A percentile compares a stretch with the other conserved stretches of the same genome.
phyloP scores from a whole-genome alignment of 2,797 vertebrate species.

The Dermochelys coriacea region DNA sequence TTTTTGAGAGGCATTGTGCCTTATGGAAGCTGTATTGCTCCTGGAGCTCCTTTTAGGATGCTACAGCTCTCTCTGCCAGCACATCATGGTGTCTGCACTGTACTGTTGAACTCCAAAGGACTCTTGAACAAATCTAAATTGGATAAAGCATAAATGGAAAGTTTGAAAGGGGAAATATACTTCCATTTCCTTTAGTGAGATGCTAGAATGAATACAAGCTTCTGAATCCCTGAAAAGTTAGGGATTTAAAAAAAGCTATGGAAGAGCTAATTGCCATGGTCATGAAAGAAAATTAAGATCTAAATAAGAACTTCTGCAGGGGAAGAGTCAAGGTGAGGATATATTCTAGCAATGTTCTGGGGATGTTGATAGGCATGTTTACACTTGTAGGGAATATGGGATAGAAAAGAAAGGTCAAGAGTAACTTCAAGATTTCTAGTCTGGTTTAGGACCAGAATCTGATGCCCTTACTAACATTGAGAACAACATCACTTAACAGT shows the following conservation, averaged over 20 bases:
- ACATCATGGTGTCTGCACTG: constrained; percentile 49
- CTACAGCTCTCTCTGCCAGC: neutral
- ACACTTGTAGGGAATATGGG: accelerated
- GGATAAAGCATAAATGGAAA: constrained; percentile 74
- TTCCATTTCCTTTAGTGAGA: constrained; percentile 62
- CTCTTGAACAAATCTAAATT: constrained; percentile 75
- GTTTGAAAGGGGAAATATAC: constrained; percentile 39
- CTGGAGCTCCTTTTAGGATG: neutral
- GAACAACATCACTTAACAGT: neutral
- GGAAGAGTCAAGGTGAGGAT: accelerated
- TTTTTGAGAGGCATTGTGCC: neutral
- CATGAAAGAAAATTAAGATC: neutral
- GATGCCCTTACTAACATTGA: neutral
- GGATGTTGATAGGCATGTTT: neutral
- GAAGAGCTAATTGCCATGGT: neutral
- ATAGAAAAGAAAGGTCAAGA: neutral
- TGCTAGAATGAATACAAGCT: constrained; percentile 67
- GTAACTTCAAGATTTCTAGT: neutral
- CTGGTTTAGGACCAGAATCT: neutral
- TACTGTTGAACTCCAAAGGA: constrained; percentile 69
- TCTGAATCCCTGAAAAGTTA: constrained; percentile 45
- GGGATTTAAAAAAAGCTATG: constrained; percentile 50
- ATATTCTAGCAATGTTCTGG: neutral
- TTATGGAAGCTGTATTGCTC: constrained; percentile 51
- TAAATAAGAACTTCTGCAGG: neutral